Conservation (phyloP, 2,797 vertebrate genomes). For the Atherinosoma microstoma region DNA sequence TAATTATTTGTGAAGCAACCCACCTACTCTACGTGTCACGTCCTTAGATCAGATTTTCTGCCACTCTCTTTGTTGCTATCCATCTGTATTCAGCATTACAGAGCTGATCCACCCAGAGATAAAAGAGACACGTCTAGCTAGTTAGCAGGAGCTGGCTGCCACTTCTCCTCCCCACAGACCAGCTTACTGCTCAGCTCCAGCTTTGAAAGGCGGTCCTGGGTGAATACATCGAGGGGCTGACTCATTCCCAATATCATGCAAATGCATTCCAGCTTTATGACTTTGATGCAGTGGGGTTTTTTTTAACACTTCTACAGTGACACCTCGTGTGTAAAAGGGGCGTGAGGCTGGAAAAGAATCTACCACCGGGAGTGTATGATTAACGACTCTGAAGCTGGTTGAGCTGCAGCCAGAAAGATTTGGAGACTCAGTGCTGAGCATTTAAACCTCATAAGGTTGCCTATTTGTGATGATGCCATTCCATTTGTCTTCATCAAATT, state of each 20-base stretch:
- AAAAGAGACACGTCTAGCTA: slow-evolving; percentile 50
- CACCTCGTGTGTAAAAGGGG: slow-evolving; percentile 46
- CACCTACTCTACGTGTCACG: background rate
- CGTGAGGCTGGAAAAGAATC: slow-evolving; percentile 10
- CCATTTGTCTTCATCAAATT: background rate
- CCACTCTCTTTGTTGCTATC: slow-evolving; percentile 37
- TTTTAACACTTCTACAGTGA: slow-evolving; percentile 35
- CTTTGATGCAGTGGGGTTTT: slow-evolving; percentile 51
- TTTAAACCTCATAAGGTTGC: slow-evolving; percentile 27
- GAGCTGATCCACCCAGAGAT: slow-evolving; percentile 60
- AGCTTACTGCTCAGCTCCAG: slow-evolving; percentile 42
- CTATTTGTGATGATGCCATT: background rate
- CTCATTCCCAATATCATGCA: slow-evolving; percentile 53
- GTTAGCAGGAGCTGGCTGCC: slow-evolving; percentile 61
- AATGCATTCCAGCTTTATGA: slow-evolving; percentile 42
- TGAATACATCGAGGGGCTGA: slow-evolving; percentile 57
- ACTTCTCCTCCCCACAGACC: slow-evolving; percentile 54
- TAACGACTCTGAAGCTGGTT: slow-evolving; percentile 14
- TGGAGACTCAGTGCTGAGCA: background rate
- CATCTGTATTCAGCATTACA: slow-evolving; percentile 47
- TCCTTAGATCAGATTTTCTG: slow-evolving; percentile 26
- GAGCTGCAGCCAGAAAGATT: slow-evolving; percentile 16
- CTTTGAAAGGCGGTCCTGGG: slow-evolving; percentile 54
- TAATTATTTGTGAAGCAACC: slow-evolving; percentile 24
- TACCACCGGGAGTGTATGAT: slow-evolving; percentile 4